These are phyloP conservation scores for Ypsolopha scabrella DNA, from an alignment of 2,888 invertebrate species.

Conservation along the genomic window DNA sequence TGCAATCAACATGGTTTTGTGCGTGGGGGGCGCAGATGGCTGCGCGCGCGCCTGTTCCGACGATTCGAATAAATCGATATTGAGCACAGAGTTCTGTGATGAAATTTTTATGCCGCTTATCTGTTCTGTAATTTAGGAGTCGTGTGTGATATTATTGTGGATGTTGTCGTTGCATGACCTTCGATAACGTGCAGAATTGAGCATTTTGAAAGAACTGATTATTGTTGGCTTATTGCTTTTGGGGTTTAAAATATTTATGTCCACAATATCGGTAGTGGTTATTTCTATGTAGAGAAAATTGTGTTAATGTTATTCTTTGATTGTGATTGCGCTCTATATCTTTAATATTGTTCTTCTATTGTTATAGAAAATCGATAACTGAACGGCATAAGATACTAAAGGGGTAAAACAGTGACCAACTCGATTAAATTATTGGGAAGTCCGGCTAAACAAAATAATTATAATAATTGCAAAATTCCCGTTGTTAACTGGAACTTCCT, in stretches of 20 bases:
- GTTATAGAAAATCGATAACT: no score
- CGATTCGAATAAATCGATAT: not conserved
- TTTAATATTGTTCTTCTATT: no score
- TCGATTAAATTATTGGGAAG: not conserved
- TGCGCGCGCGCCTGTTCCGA: slow-evolving; percentile 25
- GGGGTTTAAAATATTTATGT: no score
- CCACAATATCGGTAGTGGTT: no score
- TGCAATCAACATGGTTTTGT: slow-evolving; percentile 47
- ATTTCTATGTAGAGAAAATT: no score
- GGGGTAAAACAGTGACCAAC: no score
- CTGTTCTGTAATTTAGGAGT: not conserved
- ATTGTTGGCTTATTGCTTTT: no score
- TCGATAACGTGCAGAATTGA: no score
- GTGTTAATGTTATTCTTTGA: no score
- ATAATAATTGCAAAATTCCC: slow-evolving; percentile 13
- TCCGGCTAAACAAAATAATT: not conserved
- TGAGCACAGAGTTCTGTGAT: not conserved
- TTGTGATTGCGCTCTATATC: no score
- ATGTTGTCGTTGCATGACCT: no score
- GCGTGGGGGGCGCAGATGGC: slow-evolving; percentile 66
- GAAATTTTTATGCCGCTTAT: not conserved
- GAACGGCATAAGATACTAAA: no score
- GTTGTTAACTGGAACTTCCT: slow-evolving; percentile 12
- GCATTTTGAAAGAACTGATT: not conserved
- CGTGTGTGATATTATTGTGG: not conserved